Conservation (phyloP, 1,140 invertebrate genomes). For the Rhysida immarginata region DNA sequence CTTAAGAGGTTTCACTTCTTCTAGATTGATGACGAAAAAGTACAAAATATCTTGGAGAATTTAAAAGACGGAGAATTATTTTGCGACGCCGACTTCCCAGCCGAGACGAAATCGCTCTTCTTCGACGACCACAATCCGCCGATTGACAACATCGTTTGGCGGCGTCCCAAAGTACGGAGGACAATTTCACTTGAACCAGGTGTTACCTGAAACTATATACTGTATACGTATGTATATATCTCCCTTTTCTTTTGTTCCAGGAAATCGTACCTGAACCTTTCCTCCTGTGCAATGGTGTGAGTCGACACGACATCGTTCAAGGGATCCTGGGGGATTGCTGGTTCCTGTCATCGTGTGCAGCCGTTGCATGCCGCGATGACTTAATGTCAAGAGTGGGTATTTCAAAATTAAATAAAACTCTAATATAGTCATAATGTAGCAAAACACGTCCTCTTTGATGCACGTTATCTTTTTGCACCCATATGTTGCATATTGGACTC, state of each 20-base stretch:
- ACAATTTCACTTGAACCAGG: too few relatives aligned
- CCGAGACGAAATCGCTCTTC: slow-evolving; percentile 31
- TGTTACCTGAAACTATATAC: too few relatives aligned
- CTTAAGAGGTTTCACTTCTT: too few relatives aligned
- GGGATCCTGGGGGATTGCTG: slow-evolving; percentile 40
- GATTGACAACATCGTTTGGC: slow-evolving; percentile 29
- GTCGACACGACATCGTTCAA: slow-evolving; percentile 42
- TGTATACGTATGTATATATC: too few relatives aligned
- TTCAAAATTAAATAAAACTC: background rate
- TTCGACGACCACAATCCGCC: slow-evolving; percentile 25
- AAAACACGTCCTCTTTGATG: too few relatives aligned
- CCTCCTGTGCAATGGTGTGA: slow-evolving; percentile 37
- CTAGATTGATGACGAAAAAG: slow-evolving; percentile 1
- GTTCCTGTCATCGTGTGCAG: slow-evolving; percentile 35
- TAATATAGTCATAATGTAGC: too few relatives aligned
- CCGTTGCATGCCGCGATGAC: slow-evolving; percentile 29
- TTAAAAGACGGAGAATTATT: slow-evolving; percentile 26
- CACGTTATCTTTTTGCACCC: too few relatives aligned
- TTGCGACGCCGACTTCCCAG: slow-evolving; percentile 37
- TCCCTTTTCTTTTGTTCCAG: too few relatives aligned
- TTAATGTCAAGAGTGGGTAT: slow-evolving; percentile 23
- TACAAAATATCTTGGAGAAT: slow-evolving; percentile 13
- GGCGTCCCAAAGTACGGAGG: slow-evolving; percentile 32
- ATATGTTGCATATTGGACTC: too few relatives aligned
- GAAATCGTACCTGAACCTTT: too few relatives aligned